Percentiles rank a stretch among this genome's conserved stretches.
These are phyloP conservation scores for Ammodytes dubius DNA, from an alignment of 2,113 vertebrate species.

Conservation along the genomic window DNA sequence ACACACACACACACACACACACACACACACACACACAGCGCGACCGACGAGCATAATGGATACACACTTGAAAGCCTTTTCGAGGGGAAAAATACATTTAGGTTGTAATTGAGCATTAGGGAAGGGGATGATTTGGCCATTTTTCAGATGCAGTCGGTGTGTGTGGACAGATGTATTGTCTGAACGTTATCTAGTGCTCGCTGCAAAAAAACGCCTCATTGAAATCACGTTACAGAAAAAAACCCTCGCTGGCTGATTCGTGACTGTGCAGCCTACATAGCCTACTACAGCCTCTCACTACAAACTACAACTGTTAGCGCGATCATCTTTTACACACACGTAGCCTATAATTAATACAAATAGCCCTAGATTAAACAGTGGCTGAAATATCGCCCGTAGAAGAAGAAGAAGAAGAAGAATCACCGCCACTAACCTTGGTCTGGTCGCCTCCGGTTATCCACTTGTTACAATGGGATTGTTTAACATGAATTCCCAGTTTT, in stretches of 20 bases:
- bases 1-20: slow-evolving; percentile 2
- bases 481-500: slow-evolving; percentile 55
- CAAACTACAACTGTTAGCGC: neutral
- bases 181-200: neutral
- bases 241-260: slow-evolving; percentile 39
- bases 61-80: slow-evolving; percentile 19
- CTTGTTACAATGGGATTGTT: slow-evolving; percentile 77
- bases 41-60: slow-evolving; percentile 12
- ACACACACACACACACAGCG: neutral
- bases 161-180: slow-evolving; percentile 24
- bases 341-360: too few relatives aligned
- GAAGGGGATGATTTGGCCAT: neutral
- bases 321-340: neutral
- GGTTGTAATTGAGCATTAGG: neutral
- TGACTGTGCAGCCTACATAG: slow-evolving; percentile 57
- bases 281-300: slow-evolving; percentile 10
- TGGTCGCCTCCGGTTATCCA: slow-evolving; percentile 77
- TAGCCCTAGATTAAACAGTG: too few relatives aligned
- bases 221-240: neutral
- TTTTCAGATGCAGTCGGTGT: neutral
- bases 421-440: slow-evolving; percentile 78
- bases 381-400: too few relatives aligned
- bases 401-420: neutral
- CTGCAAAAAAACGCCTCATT: slow-evolving; percentile 36
- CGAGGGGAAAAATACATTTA: neutral